Evolutionary conservation across 1,140 invertebrate genomes (phyloP), one percentile per base, ranked within the genome.

Genomic region (Epicauta chinensis): DNA sequence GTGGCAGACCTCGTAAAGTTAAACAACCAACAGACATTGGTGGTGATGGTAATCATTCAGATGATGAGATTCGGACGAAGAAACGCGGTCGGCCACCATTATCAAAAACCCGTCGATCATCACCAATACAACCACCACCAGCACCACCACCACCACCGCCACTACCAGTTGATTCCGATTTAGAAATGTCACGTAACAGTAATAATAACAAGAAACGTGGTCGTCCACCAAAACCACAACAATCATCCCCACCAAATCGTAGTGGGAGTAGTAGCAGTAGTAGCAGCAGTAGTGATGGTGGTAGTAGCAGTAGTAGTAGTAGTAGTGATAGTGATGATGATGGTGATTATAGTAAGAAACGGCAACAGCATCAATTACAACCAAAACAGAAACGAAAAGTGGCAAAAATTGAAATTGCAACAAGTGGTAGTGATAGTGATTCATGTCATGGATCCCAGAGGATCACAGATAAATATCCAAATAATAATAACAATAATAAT

Each of bases 1-100:
- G 43, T 58, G 72, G 62, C 30, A 51, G 66, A 36, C 67, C 47
- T 62, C 73, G 46, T 70, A 78, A 64, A 65, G 70, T 47, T 66
- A 77, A 58, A 63, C 66, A 16, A 46, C 66, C 56, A 16, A 55
- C 46, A 16, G 45, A 16, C 14, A 50, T 35, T 16, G 16, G 11
- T 15, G 43, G 16, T n/a, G n/a, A n/a, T 31, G 46, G 32, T 16
- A 46, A 12, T n/a, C 5, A 34, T n/a, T 34, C 23, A 48, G 30
- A 32, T 41, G 13, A 59, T 48, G 13, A 61, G 43, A 40, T 12
- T 37, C 3, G 29, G 29, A 50, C 51, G 35, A 51, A 45, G 31
- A 56, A 17, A 71, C 74, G 45, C 63, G 66, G 0, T 52, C 13
- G 32, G 32, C 32, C 32, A 12, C 32, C 32, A n/a, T n/a, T 34